Percentiles rank a stretch among this genome's conserved stretches.
These are phyloP conservation scores for Orthosia cruda DNA, from an alignment of 2,888 invertebrate genomes.

Conservation along the genomic window DNA sequence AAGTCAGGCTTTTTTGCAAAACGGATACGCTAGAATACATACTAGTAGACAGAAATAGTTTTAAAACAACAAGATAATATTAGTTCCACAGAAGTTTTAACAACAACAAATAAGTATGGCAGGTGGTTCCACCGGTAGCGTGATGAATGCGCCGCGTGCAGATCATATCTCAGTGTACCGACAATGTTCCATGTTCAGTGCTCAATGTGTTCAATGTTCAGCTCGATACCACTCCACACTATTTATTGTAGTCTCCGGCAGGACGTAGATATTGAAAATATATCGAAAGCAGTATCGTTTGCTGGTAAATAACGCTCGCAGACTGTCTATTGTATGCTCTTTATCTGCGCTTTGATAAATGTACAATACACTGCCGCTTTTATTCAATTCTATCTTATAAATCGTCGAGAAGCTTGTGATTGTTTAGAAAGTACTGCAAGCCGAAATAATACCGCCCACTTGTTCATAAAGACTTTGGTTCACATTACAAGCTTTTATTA, in stretches of 20 bases:
- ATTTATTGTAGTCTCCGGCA: slow-evolving; percentile 36
- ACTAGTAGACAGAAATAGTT: background rate
- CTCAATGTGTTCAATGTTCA: slow-evolving; percentile 13
- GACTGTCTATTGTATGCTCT: slow-evolving; percentile 8
- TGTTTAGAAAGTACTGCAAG: background rate
- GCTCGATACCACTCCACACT: slow-evolving; percentile 13
- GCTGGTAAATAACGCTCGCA: slow-evolving; percentile 26
- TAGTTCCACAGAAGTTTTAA: background rate
- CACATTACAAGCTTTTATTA: background rate
- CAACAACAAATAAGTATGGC: background rate
- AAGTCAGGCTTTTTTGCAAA: no score
- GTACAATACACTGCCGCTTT: background rate
- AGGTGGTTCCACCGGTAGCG: background rate
- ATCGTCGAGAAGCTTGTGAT: background rate
- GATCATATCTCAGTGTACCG: slow-evolving; percentile 21
- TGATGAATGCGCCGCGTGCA: slow-evolving; percentile 25
- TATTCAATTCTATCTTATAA: background rate
- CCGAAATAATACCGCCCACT: background rate
- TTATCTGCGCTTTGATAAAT: slow-evolving; percentile 10
- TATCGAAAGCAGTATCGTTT: slow-evolving; percentile 29
- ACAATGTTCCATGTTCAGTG: slow-evolving; percentile 20
- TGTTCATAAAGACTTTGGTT: background rate
- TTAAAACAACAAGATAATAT: background rate
- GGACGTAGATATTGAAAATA: slow-evolving; percentile 43
- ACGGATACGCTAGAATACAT: no score